phyloP scores from a whole-genome alignment of 2,888 invertebrate species.

The Drymonia ruficornis region DNA sequence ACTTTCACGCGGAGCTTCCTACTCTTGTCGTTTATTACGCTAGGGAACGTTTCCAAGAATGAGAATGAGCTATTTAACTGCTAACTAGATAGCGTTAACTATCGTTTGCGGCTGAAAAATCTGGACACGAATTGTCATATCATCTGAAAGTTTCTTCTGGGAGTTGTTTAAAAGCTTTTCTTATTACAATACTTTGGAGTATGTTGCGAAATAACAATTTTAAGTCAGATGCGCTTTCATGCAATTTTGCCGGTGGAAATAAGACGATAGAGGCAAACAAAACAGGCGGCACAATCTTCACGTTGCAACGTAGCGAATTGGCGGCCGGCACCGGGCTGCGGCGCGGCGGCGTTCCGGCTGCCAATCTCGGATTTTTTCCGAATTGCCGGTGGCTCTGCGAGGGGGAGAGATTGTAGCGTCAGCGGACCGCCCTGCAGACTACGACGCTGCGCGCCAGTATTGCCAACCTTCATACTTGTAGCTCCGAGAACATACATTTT shows the following conservation, averaged over 20 bases:
- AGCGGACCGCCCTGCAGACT: conserved; percentile 76
- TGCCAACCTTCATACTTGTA: not conserved
- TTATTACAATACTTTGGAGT: conserved; percentile 51
- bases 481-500: not conserved
- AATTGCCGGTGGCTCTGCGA: conserved; percentile 55
- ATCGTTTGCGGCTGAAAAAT: conserved; percentile 57
- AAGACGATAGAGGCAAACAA: conserved; percentile 80
- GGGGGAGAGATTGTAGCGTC: conserved; percentile 73
- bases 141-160: conserved; percentile 35
- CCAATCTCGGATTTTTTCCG: conserved; percentile 79
- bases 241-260: conserved; percentile 75
- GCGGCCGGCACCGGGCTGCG: conserved; percentile 71
- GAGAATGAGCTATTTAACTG: conserved; percentile 82
- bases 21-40: conserved; percentile 83
- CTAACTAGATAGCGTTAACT: conserved; percentile 74
- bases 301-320: conserved; percentile 79
- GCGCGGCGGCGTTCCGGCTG: conserved; percentile 44
- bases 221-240: conserved; percentile 64
- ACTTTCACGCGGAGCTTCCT: conserved; percentile 82
- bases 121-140: conserved; percentile 40
- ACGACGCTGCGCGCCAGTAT: conserved; percentile 61
- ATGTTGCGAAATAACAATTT: conserved; percentile 69
- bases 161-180: conserved; percentile 40
- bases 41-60: conserved; percentile 81
- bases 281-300: conserved; percentile 79